These are phyloP conservation scores for Saxidomus purpurata DNA, from an alignment of 1,140 invertebrate species.

Conservation along the genomic window DNA sequence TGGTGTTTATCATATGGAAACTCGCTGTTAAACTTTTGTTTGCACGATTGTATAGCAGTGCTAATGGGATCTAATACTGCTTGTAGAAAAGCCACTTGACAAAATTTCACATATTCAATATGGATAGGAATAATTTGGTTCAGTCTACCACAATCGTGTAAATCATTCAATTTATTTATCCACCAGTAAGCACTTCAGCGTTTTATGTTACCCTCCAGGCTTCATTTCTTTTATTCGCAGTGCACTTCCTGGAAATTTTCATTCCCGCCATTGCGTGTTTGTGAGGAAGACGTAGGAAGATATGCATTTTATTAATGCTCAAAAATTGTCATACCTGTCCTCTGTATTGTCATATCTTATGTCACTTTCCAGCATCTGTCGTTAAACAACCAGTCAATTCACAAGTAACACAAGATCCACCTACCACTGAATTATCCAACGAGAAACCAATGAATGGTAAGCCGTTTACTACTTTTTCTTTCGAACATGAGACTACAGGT, in stretches of 20 bases:
- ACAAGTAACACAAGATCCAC: no score
- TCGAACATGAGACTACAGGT: no score
- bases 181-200: not conserved
- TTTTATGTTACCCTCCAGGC: not conserved
- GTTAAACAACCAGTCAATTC: no score
- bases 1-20: no score
- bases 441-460: no score
- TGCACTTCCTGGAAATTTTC: not conserved
- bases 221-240: not conserved
- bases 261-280: not conserved
- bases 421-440: no score
- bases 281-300: not conserved
- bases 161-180: not conserved
- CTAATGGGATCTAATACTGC: not conserved
- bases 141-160: not conserved
- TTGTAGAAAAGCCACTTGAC: not conserved
- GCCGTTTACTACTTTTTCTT: no score
- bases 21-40: no score
- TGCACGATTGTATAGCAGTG: not conserved
- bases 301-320: no score
- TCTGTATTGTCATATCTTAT: no score
- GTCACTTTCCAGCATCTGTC: no score
- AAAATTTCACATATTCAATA: not conserved
- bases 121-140: not conserved
- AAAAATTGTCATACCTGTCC: no score